Conservation (phyloP, 2,888 invertebrate species). For the Dioctria rufipes region DNA sequence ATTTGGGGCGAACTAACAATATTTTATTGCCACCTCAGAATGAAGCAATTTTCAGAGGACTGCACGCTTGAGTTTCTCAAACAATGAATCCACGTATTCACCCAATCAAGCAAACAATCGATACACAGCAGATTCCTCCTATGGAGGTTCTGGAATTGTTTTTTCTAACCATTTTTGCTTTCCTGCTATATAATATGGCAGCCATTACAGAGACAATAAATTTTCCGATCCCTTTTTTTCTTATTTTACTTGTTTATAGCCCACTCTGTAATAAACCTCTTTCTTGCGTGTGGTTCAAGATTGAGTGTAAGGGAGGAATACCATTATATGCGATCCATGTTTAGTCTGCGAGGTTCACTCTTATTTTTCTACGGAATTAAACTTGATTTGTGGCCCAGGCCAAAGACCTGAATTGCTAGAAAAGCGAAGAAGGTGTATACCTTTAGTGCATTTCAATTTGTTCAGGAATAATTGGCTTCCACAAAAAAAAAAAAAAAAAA, state of each 20-base stretch:
- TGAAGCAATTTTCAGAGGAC: conserved; percentile 21
- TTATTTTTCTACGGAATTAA: conserved; percentile 50
- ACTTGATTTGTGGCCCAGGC: conserved; percentile 39
- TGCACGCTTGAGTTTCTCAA: conserved; percentile 22
- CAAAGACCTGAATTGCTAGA: not conserved
- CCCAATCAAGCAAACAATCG: conserved; percentile 47
- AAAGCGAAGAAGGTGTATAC: conserved; percentile 10
- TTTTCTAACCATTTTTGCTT: conserved; percentile 39
- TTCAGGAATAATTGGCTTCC: conserved; percentile 33
- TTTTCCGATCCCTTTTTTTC: conserved; percentile 47
- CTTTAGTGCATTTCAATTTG: conserved; percentile 43
- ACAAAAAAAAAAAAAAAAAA: not conserved
- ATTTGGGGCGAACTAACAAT: not conserved
- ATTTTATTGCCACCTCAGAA: conserved; percentile 35
- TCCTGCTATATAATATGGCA: conserved; percentile 37
- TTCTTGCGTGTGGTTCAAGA: conserved; percentile 44
- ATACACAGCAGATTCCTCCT: conserved; percentile 27
- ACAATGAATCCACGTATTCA: conserved; percentile 21
- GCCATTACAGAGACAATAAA: conserved; percentile 54
- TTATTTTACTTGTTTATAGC: conserved; percentile 50
- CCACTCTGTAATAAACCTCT: conserved; percentile 45
- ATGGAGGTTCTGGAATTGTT: not conserved
- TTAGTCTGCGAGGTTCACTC: conserved; percentile 28
- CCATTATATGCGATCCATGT: conserved; percentile 39
- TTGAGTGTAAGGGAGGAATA: conserved; percentile 50